Evolutionary conservation across 2,113 vertebrate genomes (phyloP).

Genomic region (Phalacrocorax aristotelis): DNA sequence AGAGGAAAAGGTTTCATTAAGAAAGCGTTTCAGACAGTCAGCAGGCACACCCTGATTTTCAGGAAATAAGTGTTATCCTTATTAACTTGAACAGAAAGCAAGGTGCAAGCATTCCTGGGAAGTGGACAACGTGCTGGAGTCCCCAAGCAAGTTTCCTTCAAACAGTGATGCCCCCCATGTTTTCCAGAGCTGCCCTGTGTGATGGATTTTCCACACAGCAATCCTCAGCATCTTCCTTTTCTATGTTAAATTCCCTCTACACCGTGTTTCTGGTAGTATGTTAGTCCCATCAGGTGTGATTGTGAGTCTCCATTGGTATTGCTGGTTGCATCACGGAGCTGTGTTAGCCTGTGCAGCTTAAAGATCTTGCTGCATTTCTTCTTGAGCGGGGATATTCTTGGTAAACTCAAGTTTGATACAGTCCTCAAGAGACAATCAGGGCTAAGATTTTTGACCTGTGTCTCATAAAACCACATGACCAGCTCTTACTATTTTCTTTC

Average conservation of each 20-base stretch:
- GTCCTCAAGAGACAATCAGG: background rate
- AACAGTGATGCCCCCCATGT: rapidly evolving
- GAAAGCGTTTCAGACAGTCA: background rate
- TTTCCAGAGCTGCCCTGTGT: background rate
- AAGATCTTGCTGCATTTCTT: background rate
- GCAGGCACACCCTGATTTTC: background rate
- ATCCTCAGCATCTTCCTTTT: background rate
- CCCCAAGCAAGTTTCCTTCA: background rate
- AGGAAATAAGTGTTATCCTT: background rate
- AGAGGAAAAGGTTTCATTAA: background rate
- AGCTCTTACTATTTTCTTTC: constrained; percentile 16
- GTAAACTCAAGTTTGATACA: background rate
- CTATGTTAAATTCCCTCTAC: background rate
- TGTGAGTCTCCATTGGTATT: background rate
- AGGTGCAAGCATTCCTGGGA: background rate
- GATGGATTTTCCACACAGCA: background rate
- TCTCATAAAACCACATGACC: constrained; percentile 19
- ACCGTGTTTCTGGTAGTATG: background rate
- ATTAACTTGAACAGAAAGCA: background rate
- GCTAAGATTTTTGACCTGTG: background rate
- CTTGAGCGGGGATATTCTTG: background rate
- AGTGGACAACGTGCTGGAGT: background rate
- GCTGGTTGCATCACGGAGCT: rapidly evolving
- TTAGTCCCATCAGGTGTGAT: background rate
- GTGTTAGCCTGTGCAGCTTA: background rate